Percentiles rank a stretch among this genome's conserved stretches.
phyloP scores from a whole-genome alignment of 1,140 invertebrate genomes.

The Drosophila mauritiana region DNA sequence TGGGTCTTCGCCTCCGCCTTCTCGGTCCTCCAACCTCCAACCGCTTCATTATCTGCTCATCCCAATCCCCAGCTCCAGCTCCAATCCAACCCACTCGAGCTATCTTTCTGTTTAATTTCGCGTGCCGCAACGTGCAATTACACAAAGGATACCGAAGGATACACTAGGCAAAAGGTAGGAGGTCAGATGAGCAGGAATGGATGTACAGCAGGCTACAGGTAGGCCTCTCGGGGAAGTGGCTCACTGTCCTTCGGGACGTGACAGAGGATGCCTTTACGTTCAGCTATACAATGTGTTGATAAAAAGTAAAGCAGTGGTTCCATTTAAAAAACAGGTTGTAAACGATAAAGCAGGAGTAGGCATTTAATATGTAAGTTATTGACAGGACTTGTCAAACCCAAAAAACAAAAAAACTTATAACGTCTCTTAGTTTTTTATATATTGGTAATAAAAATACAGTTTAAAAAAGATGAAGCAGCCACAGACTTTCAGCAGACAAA shows the following conservation, averaged over 20 bases:
- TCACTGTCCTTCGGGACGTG: neutral
- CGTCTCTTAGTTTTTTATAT: too few relatives aligned
- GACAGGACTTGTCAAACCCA: neutral
- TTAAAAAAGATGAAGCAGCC: neutral
- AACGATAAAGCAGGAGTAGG: neutral
- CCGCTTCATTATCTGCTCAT: slow-evolving; percentile 60
- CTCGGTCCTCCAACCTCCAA: slow-evolving; percentile 6
- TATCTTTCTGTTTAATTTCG: slow-evolving; percentile 68
- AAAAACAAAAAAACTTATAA: too few relatives aligned
- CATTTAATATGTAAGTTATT: neutral
- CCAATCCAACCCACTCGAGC: neutral
- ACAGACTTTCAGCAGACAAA: neutral
- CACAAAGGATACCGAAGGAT: slow-evolving; percentile 32
- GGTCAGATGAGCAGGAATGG: neutral
- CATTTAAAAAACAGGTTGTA: neutral
- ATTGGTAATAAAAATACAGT: neutral
- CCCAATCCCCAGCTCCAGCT: neutral
- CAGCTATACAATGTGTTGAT: too few relatives aligned
- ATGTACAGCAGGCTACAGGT: neutral
- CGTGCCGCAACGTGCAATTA: slow-evolving; percentile 76
- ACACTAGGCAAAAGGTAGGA: neutral
- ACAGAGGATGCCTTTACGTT: neutral
- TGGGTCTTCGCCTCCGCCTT: slow-evolving; percentile 5
- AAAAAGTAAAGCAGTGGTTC: neutral
- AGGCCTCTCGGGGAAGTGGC: slow-evolving; percentile 4